These are phyloP conservation scores for Eumeta japonica DNA, from an alignment of 1,140 invertebrate species.

Conservation along the genomic window DNA sequence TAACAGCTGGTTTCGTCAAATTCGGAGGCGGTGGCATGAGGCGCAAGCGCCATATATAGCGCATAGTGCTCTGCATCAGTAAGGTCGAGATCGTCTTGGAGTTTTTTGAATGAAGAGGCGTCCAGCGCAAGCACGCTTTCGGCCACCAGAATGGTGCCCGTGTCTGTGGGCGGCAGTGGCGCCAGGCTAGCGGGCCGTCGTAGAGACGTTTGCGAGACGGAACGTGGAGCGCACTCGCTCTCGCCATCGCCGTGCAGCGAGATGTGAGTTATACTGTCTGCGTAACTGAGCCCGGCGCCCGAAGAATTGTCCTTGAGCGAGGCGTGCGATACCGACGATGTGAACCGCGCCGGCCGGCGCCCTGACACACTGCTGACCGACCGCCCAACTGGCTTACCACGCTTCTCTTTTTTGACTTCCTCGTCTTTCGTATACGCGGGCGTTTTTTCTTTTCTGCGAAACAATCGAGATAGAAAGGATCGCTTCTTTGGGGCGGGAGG, in stretches of 20 bases:
- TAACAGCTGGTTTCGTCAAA: constrained; percentile 85
- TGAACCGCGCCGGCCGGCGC: constrained; percentile 47
- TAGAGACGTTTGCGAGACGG: constrained; percentile 23
- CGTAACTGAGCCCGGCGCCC: constrained; percentile 38
- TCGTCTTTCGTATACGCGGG: constrained; percentile 40
- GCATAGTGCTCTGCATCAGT: constrained; percentile 86
- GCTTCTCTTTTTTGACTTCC: constrained; percentile 26
- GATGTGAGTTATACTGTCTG: constrained; percentile 61
- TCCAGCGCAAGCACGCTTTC: constrained; percentile 52
- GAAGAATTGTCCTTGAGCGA: constrained; percentile 48
- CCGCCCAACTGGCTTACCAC: constrained; percentile 49
- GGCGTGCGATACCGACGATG: constrained; percentile 37
- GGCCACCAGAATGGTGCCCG: constrained; percentile 44
- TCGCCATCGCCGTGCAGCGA: constrained; percentile 61
- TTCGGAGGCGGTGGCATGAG: constrained; percentile 79
- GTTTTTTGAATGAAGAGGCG: constrained; percentile 38
- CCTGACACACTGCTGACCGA: constrained; percentile 61
- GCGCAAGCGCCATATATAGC: constrained; percentile 78
- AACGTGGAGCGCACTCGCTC: constrained; percentile 32
- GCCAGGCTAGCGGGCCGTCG: constrained; percentile 21
- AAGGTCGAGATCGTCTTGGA: constrained; percentile 59
- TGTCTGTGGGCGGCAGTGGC: constrained; percentile 31
- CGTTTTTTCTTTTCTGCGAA: constrained; percentile 45
- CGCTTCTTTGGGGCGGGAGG: constrained; percentile 45
- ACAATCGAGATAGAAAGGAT: constrained; percentile 49